Conservation (phyloP, 2,113 vertebrate genomes). For the Brienomyrus longianalis region DNA sequence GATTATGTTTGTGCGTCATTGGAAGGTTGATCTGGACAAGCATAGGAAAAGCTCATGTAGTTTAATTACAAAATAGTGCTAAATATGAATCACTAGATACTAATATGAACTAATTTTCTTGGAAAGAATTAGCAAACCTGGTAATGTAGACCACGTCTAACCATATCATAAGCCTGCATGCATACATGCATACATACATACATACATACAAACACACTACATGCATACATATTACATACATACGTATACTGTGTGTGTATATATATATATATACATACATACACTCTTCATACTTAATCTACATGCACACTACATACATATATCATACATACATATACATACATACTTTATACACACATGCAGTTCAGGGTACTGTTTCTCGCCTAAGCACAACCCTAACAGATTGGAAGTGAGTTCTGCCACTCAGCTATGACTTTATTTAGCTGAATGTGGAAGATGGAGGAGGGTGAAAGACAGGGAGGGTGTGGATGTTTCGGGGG, state of each 20-base stretch:
- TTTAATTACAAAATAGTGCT: neutral
- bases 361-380: neutral
- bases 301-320: neutral
- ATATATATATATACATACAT: neutral
- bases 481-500: neutral
- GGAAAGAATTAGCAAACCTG: neutral
- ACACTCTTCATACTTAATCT: neutral
- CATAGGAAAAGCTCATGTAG: neutral
- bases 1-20: neutral
- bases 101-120: neutral
- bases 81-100: neutral
- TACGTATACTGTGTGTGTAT: neutral
- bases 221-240: neutral
- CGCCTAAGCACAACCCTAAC: neutral
- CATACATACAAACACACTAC: neutral
- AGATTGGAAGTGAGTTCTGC: neutral
- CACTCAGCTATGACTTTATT: neutral
- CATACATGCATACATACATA: neutral
- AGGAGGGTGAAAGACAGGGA: neutral
- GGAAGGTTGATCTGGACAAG: neutral
- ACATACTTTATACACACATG: neutral
- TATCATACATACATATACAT: neutral
- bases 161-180: neutral
- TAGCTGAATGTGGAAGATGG: neutral
- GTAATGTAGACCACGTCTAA: neutral